Conservation (phyloP, 2,113 vertebrate genomes). For the Ciconia stormi region DNA sequence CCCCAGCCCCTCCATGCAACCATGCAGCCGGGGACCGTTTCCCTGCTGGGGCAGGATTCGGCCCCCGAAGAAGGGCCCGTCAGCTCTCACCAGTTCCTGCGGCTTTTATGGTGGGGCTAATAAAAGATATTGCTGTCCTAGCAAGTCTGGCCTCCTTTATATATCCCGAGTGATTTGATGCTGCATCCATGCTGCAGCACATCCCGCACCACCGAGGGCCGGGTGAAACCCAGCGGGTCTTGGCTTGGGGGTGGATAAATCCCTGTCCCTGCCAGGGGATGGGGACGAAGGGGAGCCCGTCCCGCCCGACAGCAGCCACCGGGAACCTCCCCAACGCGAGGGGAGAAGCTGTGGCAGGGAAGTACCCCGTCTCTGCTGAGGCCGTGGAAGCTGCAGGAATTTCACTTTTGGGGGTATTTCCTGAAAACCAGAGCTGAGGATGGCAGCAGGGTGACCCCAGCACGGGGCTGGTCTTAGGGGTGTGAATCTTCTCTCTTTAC, state of each 20-base stretch:
- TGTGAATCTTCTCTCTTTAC: not conserved
- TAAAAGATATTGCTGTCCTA: not conserved
- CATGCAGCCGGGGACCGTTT: rapidly evolving
- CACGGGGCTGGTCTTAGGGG: not conserved
- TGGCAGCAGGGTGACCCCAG: not conserved
- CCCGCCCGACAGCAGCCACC: not conserved
- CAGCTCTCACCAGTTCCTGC: not conserved
- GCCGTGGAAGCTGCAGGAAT: not conserved
- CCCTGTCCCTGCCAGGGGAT: not conserved
- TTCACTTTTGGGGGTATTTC: not conserved
- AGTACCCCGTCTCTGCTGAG: not conserved
- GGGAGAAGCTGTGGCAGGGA: not conserved
- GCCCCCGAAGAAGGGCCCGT: not conserved
- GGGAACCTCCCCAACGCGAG: not conserved
- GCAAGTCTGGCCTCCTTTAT: too few relatives aligned
- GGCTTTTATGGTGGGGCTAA: not conserved
- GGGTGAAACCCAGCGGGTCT: not conserved
- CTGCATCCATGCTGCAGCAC: not conserved
- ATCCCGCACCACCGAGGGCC: rapidly evolving
- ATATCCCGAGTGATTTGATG: not conserved
- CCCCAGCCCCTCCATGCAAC: not conserved
- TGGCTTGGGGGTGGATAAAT: not conserved
- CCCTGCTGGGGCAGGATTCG: not conserved
- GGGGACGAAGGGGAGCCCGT: not conserved
- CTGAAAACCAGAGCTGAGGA: not conserved